Percentiles rank a stretch among this genome's conserved stretches.
These are phyloP conservation scores for Petrocephalus schoutedeni DNA, from an alignment of 2,797 vertebrate genomes.

Conservation along the genomic window DNA sequence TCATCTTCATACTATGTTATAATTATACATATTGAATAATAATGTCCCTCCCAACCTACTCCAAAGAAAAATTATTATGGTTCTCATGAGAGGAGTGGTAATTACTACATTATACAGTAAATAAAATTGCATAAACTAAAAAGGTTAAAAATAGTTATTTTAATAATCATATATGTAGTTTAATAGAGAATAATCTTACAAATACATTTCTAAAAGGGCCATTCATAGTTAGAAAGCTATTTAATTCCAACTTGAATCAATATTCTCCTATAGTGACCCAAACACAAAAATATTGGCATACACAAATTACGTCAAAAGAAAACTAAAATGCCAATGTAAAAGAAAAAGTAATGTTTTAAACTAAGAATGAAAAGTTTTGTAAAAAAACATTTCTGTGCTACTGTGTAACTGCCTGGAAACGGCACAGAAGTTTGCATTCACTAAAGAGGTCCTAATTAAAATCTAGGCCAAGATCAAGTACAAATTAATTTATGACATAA, in stretches of 20 bases:
- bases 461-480: constrained; percentile 3
- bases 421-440: background rate
- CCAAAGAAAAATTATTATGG: background rate
- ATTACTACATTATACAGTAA: background rate
- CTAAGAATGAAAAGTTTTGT: background rate
- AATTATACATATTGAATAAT: background rate
- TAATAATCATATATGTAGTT: background rate
- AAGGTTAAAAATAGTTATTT: background rate
- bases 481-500: constrained; percentile 13
- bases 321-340: background rate
- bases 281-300: background rate
- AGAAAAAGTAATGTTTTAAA: background rate
- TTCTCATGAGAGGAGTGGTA: background rate
- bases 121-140: background rate
- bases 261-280: background rate
- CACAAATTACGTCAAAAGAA: background rate
- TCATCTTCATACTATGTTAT: background rate
- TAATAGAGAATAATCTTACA: background rate
- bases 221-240: background rate
- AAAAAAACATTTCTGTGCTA: background rate
- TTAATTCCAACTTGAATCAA: background rate
- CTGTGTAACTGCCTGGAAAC: background rate
- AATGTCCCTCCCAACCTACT: background rate
- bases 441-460: background rate
- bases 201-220: background rate